Evolutionary conservation across 2,113 vertebrate species (phyloP), one percentile per base, ranked within the genome.

Genomic region (Ariopsis seemanni): DNA sequence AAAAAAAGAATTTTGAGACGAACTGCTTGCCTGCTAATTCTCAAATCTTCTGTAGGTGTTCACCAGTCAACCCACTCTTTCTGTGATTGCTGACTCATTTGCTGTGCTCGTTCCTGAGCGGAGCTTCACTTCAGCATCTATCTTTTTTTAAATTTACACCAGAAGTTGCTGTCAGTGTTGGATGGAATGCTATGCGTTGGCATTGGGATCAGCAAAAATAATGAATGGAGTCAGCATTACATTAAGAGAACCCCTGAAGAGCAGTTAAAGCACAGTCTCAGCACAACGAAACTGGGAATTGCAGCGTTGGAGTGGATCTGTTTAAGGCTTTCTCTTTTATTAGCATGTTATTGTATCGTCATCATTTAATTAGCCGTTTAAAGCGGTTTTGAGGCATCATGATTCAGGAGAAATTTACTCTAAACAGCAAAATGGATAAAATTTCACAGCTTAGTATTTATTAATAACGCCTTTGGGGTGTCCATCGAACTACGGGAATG

Each of bases 141-240:
- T 89, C 89, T 57, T 69, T 86, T 86, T 83, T 86, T 50, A 83
- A 87, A 92, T 93, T 88, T 91, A 88, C 87, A 85, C 48, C 89
- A 83, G 67, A 87, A 88, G 91, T 88, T 91, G 90, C 90, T 91
- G 90, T 89, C 85, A 48, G 82, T 81, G 89, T 90, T 86, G 58
- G 80, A 82, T 67, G 77, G 89, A 86, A 90, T 87, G 86, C 84
- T 89, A 83, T 75, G 87, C 75, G 84, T 81, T 86, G 89, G 91
- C 91, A 86, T 88, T 34, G 27, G 86, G 83, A 93, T 93, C 94
- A 92, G 93, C 93, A 93, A 83, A 93, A 94, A 87, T 18, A 42
- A 48, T 89, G 18, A 71, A 91, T 57, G 78, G 83, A 87, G 90
- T 90, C 86, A 89, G 90, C 89, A 83, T 52, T 63, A 8, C 71